These are phyloP conservation scores for Heliopora coerulea DNA, from an alignment of 92 coral and sea anemone species.

Conservation along the genomic window DNA sequence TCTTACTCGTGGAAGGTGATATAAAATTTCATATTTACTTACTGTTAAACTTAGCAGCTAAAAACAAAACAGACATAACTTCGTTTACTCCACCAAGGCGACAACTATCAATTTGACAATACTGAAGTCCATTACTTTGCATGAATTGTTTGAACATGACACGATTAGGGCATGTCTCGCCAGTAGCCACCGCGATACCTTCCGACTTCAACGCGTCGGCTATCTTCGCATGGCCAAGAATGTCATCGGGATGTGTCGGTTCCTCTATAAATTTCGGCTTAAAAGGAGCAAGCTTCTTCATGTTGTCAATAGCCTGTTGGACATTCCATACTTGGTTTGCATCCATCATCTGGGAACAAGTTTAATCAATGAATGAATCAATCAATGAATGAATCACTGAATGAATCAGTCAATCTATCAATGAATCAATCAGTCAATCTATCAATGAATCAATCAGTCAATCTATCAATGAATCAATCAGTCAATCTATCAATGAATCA, in stretches of 20 bases:
- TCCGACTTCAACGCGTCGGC: constrained; percentile 77
- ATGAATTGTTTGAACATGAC: constrained; percentile 95
- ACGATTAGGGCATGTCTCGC: constrained; percentile 94
- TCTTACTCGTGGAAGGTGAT: too few relatives aligned
- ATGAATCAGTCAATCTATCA: background rate
- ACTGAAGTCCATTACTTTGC: constrained; percentile 84
- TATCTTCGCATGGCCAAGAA: constrained; percentile 91
- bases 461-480: too few relatives aligned
- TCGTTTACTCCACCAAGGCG: constrained; percentile 94
- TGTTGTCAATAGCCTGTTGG: constrained; percentile 69
- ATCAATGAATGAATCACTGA: background rate
- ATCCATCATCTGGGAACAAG: constrained; percentile 79
- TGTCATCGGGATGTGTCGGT: constrained; percentile 98
- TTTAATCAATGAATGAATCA: constrained; percentile 36
- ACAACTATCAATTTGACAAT: constrained; percentile 98
- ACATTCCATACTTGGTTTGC: constrained; percentile 98
- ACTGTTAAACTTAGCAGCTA: constrained; percentile 98
- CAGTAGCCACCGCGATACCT: constrained; percentile 97
- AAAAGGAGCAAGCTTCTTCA: constrained; percentile 79
- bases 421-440: background rate
- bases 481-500: too few relatives aligned
- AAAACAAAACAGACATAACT: constrained; percentile 71
- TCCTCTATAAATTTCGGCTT: constrained; percentile 97
- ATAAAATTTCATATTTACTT: background rate
- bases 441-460: background rate